Percentiles rank a stretch among this genome's conserved stretches.
Conservation (phyloP, 2,888 invertebrate species). For the Drymonia ruficornis region DNA sequence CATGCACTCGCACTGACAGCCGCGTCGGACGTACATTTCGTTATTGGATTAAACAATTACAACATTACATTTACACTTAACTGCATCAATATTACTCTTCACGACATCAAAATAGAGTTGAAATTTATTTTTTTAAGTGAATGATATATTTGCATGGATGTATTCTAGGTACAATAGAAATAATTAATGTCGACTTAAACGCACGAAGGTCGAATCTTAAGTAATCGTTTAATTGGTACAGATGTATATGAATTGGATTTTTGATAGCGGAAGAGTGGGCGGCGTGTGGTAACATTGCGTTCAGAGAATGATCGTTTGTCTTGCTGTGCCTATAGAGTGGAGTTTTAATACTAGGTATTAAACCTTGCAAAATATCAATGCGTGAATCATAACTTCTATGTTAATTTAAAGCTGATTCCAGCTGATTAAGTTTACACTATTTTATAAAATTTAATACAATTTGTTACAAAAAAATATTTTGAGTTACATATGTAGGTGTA, state of each 20-base stretch:
- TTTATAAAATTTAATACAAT: too few relatives aligned
- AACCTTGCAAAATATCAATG: background rate
- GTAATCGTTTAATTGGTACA: conserved; percentile 65
- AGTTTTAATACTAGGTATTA: background rate
- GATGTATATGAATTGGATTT: conserved; percentile 42
- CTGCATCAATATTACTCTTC: conserved; percentile 5
- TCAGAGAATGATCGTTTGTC: conserved; percentile 6
- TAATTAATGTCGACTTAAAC: conserved; percentile 66
- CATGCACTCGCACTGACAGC: conserved; percentile 43
- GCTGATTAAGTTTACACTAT: too few relatives aligned
- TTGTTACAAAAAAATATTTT: too few relatives aligned
- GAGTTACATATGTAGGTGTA: too few relatives aligned
- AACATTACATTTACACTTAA: conserved; percentile 10
- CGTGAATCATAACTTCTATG: background rate
- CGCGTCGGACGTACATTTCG: conserved; percentile 46
- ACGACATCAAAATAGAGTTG: conserved; percentile 11
- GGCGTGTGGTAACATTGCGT: conserved; percentile 35
- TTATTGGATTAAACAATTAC: conserved; percentile 54
- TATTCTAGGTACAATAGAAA: conserved; percentile 62
- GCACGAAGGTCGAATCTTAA: conserved; percentile 55
- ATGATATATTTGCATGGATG: conserved; percentile 19
- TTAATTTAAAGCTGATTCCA: too few relatives aligned
- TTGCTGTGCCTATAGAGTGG: background rate
- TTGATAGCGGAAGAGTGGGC: conserved; percentile 34
- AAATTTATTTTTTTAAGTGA: conserved; percentile 14